Conservation (phyloP, 2,797 vertebrate species). For the Neosilurus mollespiculum region DNA sequence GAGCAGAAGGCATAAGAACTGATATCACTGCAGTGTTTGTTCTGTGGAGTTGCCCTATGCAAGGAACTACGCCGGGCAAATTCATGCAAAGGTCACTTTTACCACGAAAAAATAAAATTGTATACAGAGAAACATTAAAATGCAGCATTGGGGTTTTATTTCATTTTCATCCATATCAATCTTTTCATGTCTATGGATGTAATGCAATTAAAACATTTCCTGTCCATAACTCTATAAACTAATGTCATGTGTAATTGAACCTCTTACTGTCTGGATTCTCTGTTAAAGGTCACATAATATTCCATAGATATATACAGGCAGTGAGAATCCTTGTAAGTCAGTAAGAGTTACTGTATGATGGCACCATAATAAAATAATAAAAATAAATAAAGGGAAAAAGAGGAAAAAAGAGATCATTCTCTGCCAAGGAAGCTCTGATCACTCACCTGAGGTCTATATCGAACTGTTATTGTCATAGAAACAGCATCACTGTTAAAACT, state of each 20-base stretch:
- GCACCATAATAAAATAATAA: background rate
- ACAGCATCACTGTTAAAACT: background rate
- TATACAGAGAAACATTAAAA: background rate
- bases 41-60: background rate
- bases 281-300: background rate
- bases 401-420: background rate
- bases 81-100: background rate
- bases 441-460: conserved; percentile 2
- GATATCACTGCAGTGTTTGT: background rate
- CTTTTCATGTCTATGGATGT: background rate
- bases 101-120: background rate
- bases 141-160: background rate
- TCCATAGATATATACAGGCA: background rate
- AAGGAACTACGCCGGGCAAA: background rate
- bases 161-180: background rate
- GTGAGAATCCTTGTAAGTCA: background rate
- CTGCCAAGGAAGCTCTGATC: background rate
- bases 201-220: background rate
- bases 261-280: background rate
- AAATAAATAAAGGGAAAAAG: background rate
- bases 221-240: background rate
- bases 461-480: conserved; percentile 1
- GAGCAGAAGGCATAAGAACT: background rate
- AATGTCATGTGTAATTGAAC: background rate
- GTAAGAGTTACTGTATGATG: background rate